phyloP scores from a whole-genome alignment of 2,797 vertebrate genomes.

The Microctenopoma lineatum region DNA sequence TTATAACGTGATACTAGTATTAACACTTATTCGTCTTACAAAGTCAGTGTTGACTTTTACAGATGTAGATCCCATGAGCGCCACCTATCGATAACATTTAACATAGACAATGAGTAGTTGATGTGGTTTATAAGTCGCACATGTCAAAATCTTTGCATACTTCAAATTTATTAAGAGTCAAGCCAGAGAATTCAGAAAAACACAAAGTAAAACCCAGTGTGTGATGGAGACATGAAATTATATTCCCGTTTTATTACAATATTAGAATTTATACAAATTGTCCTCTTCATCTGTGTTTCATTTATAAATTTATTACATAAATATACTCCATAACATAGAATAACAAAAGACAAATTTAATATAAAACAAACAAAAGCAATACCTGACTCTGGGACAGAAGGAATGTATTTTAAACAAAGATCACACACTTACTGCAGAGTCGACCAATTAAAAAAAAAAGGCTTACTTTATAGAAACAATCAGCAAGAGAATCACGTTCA shows the following conservation, averaged over 20 bases:
- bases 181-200: not conserved
- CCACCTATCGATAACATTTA: no score
- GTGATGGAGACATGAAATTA: constrained; percentile 48
- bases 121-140: no score
- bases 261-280: constrained; percentile 71
- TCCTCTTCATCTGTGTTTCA: constrained; percentile 50
- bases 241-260: constrained; percentile 74
- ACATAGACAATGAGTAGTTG: no score
- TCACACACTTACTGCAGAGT: constrained; percentile 35
- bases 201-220: constrained; percentile 24
- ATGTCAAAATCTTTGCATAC: no score
- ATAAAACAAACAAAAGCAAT: constrained; percentile 61
- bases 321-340: constrained; percentile 72
- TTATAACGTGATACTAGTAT: no score
- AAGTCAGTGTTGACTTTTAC: no score
- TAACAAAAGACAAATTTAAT: constrained; percentile 65
- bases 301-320: constrained; percentile 79
- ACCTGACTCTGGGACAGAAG: constrained; percentile 55
- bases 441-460: not conserved
- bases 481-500: constrained; percentile 26
- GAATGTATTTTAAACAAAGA: constrained; percentile 63
- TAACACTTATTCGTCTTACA: no score
- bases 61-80: no score
- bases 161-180: constrained; percentile 21
- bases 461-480: not conserved